Evolutionary conservation across 2,113 vertebrate genomes (phyloP).

Genomic region (Mastomys coucha): DNA sequence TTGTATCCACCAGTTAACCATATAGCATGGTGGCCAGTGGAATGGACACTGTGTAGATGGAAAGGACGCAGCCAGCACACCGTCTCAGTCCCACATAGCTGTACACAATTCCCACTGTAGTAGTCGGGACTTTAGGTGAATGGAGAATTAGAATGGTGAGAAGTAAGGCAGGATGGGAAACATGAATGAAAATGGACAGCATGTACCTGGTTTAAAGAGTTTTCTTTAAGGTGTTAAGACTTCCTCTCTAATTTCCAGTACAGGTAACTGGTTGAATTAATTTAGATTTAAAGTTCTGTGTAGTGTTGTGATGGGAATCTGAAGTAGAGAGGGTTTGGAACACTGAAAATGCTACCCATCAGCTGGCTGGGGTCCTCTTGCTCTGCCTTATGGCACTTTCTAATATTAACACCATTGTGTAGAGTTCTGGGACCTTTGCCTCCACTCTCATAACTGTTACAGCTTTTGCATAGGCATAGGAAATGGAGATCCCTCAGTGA

Average conservation of each 20-base stretch:
- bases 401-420: not conserved
- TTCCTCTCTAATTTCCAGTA: not conserved
- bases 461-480: not conserved
- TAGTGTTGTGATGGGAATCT: not conserved
- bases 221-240: not conserved
- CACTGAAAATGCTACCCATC: not conserved
- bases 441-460: not conserved
- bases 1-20: conserved; percentile 28
- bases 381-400: not conserved
- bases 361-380: not conserved
- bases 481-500: not conserved
- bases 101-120: not conserved
- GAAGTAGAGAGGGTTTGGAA: not conserved
- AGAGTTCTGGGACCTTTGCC: no score
- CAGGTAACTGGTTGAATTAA: not conserved
- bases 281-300: not conserved
- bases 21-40: not conserved
- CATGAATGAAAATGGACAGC: not conserved
- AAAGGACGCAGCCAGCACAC: not conserved
- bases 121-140: not conserved
- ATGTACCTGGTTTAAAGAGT: not conserved
- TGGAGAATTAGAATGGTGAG: not conserved
- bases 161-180: conserved; percentile 1
- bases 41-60: not conserved
- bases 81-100: not conserved